These are phyloP conservation scores for Aleiodes sp. DNA, from an alignment of 1,140 invertebrate genomes.

Conservation along the genomic window DNA sequence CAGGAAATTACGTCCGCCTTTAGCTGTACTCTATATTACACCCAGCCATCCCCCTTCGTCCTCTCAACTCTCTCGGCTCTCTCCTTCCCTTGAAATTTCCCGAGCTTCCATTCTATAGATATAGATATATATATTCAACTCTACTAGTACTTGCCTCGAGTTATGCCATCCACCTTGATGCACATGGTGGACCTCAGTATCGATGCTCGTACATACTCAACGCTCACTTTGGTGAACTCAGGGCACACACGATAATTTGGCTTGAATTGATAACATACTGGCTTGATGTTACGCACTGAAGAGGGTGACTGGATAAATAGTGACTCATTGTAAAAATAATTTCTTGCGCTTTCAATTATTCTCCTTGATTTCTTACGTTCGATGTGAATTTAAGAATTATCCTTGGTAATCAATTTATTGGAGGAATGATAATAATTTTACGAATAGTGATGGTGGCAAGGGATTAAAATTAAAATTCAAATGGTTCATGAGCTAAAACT, in stretches of 20 bases:
- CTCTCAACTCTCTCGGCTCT: constrained; percentile 33
- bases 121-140: not conserved
- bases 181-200: not conserved
- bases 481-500: constrained; percentile 26
- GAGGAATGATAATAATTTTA: too few relatives aligned
- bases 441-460: too few relatives aligned
- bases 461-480: too few relatives aligned
- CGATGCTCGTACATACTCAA: not conserved
- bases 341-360: too few relatives aligned
- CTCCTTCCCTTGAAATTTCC: constrained; percentile 17
- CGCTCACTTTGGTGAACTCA: not conserved
- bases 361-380: too few relatives aligned
- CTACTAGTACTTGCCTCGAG: not conserved
- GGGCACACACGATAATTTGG: not conserved
- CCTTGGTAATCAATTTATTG: too few relatives aligned
- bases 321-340: too few relatives aligned
- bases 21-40: constrained; percentile 64
- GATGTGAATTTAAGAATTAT: too few relatives aligned
- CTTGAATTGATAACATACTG: not conserved
- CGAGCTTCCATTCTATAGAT: not conserved
- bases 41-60: constrained; percentile 34
- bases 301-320: constrained; percentile 26
- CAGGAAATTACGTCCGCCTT: constrained; percentile 68
- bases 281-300: too few relatives aligned
- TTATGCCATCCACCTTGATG: not conserved